Evolutionary conservation across 2,888 invertebrate genomes (phyloP).

Genomic region (Harmothoe impar): DNA sequence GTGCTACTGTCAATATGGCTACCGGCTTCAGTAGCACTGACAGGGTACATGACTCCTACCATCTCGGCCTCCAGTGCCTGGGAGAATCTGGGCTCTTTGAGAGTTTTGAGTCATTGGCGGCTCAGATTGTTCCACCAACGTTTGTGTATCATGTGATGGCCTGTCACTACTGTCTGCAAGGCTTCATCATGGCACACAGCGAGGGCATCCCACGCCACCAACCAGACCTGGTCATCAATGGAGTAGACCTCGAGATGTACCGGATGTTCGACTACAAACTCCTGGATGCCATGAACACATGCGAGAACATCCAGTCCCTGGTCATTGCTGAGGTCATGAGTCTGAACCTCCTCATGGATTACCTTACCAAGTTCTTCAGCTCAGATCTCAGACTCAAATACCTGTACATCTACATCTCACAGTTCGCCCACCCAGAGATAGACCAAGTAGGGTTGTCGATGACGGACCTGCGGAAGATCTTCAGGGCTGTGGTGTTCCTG

Average conservation of each 20-base stretch:
- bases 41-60: constrained; percentile 2
- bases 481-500: background rate
- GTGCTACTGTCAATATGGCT: background rate
- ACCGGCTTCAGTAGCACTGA: constrained; percentile 12
- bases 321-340: constrained; percentile 58
- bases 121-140: constrained; percentile 41
- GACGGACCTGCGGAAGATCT: background rate
- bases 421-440: constrained; percentile 52
- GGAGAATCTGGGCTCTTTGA: constrained; percentile 61
- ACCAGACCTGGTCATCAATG: constrained; percentile 54
- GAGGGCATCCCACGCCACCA: background rate
- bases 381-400: background rate
- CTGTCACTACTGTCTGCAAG: constrained; percentile 63
- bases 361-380: constrained; percentile 51
- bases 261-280: constrained; percentile 57
- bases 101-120: background rate
- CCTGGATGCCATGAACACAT: background rate
- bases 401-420: constrained; percentile 59
- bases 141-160: constrained; percentile 63
- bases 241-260: constrained; percentile 53
- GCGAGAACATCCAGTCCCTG: constrained; percentile 48
- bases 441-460: background rate
- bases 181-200: constrained; percentile 48
- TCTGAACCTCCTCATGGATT: constrained; percentile 38
- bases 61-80: constrained; percentile 62